A percentile compares a stretch with the other conserved stretches of the same genome.
These are phyloP conservation scores for Hyles lineata DNA, from an alignment of 2,888 invertebrate species.

Conservation along the genomic window DNA sequence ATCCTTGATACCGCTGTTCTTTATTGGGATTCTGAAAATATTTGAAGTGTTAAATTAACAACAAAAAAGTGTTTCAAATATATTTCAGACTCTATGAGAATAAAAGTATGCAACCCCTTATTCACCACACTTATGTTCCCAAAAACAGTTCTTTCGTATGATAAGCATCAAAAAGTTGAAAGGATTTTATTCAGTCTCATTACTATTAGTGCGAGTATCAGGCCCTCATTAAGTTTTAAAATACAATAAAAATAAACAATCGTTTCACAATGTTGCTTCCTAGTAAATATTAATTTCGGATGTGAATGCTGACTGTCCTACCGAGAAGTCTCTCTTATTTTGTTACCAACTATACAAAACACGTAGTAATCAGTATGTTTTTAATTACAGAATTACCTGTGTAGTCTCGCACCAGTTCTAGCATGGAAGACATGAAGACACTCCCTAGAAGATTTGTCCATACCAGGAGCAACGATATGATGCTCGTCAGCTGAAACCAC, in stretches of 20 bases:
- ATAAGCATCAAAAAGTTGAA: too few relatives aligned
- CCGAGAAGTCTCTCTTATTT: too few relatives aligned
- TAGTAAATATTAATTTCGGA: too few relatives aligned
- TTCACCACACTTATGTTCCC: background rate
- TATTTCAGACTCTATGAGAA: background rate
- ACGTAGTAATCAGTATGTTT: too few relatives aligned
- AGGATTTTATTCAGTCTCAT: too few relatives aligned
- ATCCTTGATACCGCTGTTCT: conserved; percentile 86
- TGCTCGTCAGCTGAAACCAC: conserved; percentile 93
- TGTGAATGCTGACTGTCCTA: too few relatives aligned
- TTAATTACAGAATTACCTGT: conserved; percentile 58
- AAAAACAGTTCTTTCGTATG: too few relatives aligned
- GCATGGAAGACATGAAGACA: conserved; percentile 93
- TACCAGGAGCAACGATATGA: conserved; percentile 90
- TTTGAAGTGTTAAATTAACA: background rate
- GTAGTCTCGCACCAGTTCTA: conserved; percentile 88
- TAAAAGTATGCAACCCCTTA: background rate
- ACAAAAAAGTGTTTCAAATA: background rate
- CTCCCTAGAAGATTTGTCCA: conserved; percentile 93
- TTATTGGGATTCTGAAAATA: conserved; percentile 74
- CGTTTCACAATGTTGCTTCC: too few relatives aligned
- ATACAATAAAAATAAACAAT: too few relatives aligned
- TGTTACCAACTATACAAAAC: too few relatives aligned
- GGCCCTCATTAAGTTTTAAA: too few relatives aligned
- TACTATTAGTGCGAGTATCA: too few relatives aligned